Evolutionary conservation across 1,140 invertebrate species (phyloP), one percentile per base, ranked within the genome.

Genomic region (fruit fly (Drosophila melanogaster)): DNA sequence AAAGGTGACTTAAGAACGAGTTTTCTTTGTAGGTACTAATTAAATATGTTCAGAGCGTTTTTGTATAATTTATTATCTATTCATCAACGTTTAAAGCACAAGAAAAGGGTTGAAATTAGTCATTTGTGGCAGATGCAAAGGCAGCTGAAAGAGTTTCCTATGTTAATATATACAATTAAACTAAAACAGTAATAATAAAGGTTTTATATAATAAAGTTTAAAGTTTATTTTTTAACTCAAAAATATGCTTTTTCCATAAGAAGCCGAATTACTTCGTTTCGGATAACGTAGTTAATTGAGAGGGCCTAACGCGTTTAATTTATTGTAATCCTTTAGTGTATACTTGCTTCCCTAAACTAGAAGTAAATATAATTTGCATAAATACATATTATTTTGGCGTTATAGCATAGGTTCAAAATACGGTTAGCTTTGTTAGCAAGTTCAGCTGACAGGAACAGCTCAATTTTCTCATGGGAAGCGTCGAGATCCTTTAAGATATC

Each of bases 11-110:
- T 81, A 76, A 61, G 37, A 41, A 74, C 8, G 3, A 40, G 26
- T 47, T 50, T 17, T 24, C 38, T 22, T 51, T 50, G 43, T 44
- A 35, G 41, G 19, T 56, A 65, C 79, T 81, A 87, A 87, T 87
- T 87, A 74, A 74, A 69, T 49, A 30, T 22, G 22, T 44, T 46
- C 17, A 10, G 43, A 14, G 12, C 19, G 7, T 19, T 15, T 59
- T 38, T 24, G n/a, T 37, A 47, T 78, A 47, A 73, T 67, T 87
- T 71, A 79, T 84, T 84, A 84, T 83, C 81, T 84, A 79, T 83
- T 73, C 81, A 84, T 84, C 81, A 55, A 22, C 49, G 57, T 14
- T 15, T 38, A 10, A 17, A 19, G 11, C 11, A 12, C 14, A 19
- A 22, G 47, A 38, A 65, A 55, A 67, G 81, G 81, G 81, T 66